Base-by-base conservation (phyloP, 2,113 vertebrate genomes). In the Sinocyclocheilus grahami region DNA sequence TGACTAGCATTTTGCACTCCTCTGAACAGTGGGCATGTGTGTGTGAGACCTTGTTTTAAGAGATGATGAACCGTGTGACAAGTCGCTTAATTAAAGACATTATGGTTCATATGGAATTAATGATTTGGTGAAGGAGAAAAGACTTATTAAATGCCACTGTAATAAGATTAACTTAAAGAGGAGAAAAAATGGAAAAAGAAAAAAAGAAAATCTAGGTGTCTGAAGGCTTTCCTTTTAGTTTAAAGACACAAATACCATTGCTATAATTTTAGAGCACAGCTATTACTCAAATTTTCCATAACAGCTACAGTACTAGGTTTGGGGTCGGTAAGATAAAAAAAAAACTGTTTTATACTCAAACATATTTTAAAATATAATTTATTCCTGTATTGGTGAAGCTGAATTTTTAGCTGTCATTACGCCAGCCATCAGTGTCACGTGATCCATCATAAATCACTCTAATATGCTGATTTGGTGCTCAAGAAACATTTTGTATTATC, bases 111-210 rank as follows among this genome's bases (percentile, higher is more conserved):
- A 86, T 90, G 77, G 75, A 62, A 88, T 88, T 86, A 80, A 87
- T 88, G 72, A 87, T 84, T 88, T 77, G 86, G 77, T 6, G 83
- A 84, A 60, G 78, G 82, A 88, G 82, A 84, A 80, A 86, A 62
- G 76, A 88, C 76, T 87, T 86, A 87, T 89, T 86, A 87, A 84
- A 86, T 46, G 74, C 10, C 82, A 86, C 71, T 81, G 71, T 87
- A 88, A 85, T 88, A 71, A 62, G 77, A 78, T 82, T 84, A 84
- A 81, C 30, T 85, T 27, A 79, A 71, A 20, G 18, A 86, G 33
- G 27, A 60, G 48, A 55, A 82, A 81, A 33, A 78, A 63, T 42
- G n/a, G 14, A 22, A 20, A 27, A 27, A 1, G 27, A 27, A 27
- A 27, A 27, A 27, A 67, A 51, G 39, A 67, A 67, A 10, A 12